Base-by-base conservation (phyloP, 2,888 invertebrate species). In the Watsonalla binaria region DNA sequence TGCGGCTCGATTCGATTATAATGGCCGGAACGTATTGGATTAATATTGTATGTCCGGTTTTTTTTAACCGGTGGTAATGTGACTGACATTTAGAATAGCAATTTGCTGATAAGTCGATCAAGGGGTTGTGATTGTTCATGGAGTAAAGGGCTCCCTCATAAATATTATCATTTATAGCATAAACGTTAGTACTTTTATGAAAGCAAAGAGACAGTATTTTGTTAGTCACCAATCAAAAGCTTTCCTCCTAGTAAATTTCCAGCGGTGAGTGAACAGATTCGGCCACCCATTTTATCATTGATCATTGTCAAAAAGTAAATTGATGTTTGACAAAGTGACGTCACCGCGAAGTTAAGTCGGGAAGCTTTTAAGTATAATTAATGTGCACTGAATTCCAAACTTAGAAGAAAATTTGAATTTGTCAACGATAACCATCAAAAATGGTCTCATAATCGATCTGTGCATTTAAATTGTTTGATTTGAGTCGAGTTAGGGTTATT, bases 281-380 rank as follows among this genome's bases (percentile, higher is more conserved):
- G 64, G 64, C 66, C 71, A 71, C 65, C 72, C 74, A 73, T 76
- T 72, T 76, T 74, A 76, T 79, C 84, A 74, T 86, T 81, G 86
- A 88, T 87, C 87, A 85, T 84, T 84, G 86, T 86, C 84, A 84
- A 76, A 80, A 78, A 74, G 72, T 82, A 83, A 71, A 88, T 86
- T 85, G 84, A 84, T 83, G 84, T 82, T 82, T 85, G 85, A 86
- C 84, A 86, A 86, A 87, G 80, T 84, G 86, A 82, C 78, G 82
- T 84, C 84, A 82, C 73, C 78, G 76, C 73, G 67, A 78, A 79
- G 68, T 80, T 80, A 76, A 80, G 77, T 78, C 73, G 74, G 77
- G 78, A 84, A 82, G 80, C 86, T 86, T 88, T 85, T 83, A 84
- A 81, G 74, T 80, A 83, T 84, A 86, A 87, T 85, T 81, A 85